A percentile compares a stretch with the other conserved stretches of the same genome.
These are phyloP conservation scores for Phenganax subtilis DNA, from an alignment of 92 coral and sea anemone genomes.

Conservation along the genomic window DNA sequence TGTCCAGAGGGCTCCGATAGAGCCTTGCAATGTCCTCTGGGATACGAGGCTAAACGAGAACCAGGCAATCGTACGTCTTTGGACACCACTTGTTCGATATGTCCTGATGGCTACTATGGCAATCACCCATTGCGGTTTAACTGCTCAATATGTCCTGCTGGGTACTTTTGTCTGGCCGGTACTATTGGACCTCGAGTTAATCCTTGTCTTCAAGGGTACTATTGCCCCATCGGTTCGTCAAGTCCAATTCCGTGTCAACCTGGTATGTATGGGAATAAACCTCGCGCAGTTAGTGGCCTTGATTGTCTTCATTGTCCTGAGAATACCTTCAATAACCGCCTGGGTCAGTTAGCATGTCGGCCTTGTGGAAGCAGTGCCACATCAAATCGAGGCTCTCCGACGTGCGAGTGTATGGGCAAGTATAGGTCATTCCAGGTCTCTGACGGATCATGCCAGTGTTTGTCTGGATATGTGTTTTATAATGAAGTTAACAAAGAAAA, in stretches of 20 bases:
- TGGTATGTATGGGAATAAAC: slow-evolving; percentile 72
- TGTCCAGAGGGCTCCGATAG: slow-evolving; percentile 67
- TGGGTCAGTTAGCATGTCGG: slow-evolving; percentile 64
- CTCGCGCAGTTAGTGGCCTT: slow-evolving; percentile 58
- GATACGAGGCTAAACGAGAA: slow-evolving; percentile 55
- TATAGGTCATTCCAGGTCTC: slow-evolving; percentile 74
- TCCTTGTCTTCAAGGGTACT: slow-evolving; percentile 76
- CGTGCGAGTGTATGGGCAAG: slow-evolving; percentile 72
- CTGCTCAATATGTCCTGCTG: slow-evolving; percentile 76
- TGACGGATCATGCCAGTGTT: slow-evolving; percentile 77
- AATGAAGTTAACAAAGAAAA: slow-evolving; percentile 57
- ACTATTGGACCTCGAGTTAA: slow-evolving; percentile 70
- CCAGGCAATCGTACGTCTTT: slow-evolving; percentile 60
- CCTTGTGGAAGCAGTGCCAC: slow-evolving; percentile 90
- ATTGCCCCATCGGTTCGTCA: slow-evolving; percentile 69
- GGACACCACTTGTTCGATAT: slow-evolving; percentile 51
- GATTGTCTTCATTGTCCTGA: slow-evolving; percentile 74
- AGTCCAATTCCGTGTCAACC: slow-evolving; percentile 67
- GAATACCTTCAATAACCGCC: slow-evolving; percentile 56
- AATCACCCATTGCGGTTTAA: slow-evolving; percentile 60
- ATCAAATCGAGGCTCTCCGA: slow-evolving; percentile 64
- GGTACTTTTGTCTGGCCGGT: slow-evolving; percentile 78
- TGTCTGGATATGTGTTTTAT: slow-evolving; percentile 69
- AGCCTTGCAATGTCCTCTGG: slow-evolving; percentile 64
- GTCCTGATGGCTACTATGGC: slow-evolving; percentile 76